A percentile compares a stretch with the other conserved stretches of the same genome.
Conservation (phyloP, 2,888 invertebrate species). For the Heteromyza rotundicornis region DNA sequence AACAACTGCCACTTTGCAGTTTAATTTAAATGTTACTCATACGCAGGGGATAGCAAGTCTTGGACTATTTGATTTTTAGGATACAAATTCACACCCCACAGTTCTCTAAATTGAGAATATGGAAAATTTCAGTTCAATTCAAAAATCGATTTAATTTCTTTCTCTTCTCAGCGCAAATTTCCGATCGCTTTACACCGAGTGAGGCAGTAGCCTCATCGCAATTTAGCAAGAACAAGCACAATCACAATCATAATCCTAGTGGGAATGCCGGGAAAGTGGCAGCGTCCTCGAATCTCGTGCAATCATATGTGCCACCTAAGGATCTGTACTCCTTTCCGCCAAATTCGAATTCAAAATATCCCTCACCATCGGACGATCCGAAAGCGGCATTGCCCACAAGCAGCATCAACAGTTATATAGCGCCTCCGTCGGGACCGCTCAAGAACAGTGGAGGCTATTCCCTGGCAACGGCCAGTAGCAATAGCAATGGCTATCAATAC, state of each 20-base stretch:
- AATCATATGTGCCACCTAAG: slow-evolving; percentile 47
- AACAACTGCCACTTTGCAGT: too few species aligned
- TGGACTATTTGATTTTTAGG: too few species aligned
- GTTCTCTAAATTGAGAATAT: too few species aligned
- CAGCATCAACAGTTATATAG: slow-evolving; percentile 54
- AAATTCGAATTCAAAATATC: slow-evolving; percentile 53
- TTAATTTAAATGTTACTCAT: too few species aligned
- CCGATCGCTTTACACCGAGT: slow-evolving; percentile 58
- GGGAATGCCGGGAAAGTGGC: slow-evolving; percentile 29
- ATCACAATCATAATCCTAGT: slow-evolving; percentile 30
- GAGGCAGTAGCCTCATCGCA: slow-evolving; percentile 52
- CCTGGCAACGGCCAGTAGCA: slow-evolving; percentile 18
- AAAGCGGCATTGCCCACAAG: slow-evolving; percentile 45
- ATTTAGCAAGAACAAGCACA: slow-evolving; percentile 39
- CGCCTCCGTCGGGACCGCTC: slow-evolving; percentile 54
- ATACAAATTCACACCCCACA: too few species aligned
- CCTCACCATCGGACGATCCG: slow-evolving; percentile 47
- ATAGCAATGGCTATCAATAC: slow-evolving; percentile 37
- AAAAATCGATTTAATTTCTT: too few species aligned
- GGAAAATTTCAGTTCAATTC: too few species aligned
- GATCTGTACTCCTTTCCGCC: slow-evolving; percentile 60
- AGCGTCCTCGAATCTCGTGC: slow-evolving; percentile 43
- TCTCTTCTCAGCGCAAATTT: slow-evolving; percentile 47
- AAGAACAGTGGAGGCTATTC: slow-evolving; percentile 35
- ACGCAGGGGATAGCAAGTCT: too few species aligned